These are phyloP conservation scores for Agonum fuliginosum DNA, from an alignment of 2,888 invertebrate species.

Conservation along the genomic window DNA sequence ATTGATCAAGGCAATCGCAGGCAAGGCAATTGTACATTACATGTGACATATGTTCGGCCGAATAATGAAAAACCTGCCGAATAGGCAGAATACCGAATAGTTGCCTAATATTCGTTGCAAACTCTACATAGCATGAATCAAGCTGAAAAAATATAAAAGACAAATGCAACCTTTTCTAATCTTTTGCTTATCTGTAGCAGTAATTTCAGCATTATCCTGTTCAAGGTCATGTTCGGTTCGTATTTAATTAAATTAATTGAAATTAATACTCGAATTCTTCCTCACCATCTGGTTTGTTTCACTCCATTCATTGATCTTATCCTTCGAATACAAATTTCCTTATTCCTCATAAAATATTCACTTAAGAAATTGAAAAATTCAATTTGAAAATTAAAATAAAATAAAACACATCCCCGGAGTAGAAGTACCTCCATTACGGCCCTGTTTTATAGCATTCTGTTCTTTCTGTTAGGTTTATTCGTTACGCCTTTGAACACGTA, in stretches of 20 bases:
- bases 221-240: no score
- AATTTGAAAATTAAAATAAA: slow-evolving; percentile 54
- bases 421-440: slow-evolving; percentile 34
- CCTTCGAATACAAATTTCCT: slow-evolving; percentile 5
- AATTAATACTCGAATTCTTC: slow-evolving; percentile 4
- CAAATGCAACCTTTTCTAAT: no score
- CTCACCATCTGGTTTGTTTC: slow-evolving; percentile 25
- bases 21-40: no score
- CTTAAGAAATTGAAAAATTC: slow-evolving; percentile 50
- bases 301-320: slow-evolving; percentile 18
- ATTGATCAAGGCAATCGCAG: no score
- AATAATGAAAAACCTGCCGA: no score
- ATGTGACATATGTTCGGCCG: no score
- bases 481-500: slow-evolving; percentile 54
- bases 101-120: no score
- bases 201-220: no score
- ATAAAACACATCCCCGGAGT: slow-evolving; percentile 38
- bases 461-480: slow-evolving; percentile 54
- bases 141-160: no score
- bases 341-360: slow-evolving; percentile 50
- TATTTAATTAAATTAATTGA: slow-evolving; percentile 20
- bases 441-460: slow-evolving; percentile 47
- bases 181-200: no score
- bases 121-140: no score
- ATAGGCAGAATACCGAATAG: no score